phyloP scores from a whole-genome alignment of 2,888 invertebrate genomes.

The Nowickia ferox region DNA sequence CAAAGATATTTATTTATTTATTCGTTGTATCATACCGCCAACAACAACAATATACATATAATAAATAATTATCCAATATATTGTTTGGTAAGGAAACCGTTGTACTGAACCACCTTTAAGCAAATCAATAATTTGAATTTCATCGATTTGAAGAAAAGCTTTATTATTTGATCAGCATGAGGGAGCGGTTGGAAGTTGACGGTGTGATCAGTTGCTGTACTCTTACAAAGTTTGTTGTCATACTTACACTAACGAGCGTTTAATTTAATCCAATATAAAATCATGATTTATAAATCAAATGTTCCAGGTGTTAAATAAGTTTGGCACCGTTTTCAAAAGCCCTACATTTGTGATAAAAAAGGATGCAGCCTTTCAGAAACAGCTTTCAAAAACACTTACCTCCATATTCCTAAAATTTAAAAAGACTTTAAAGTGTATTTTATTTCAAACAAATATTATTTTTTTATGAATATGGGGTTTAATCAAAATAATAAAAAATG shows the following conservation, averaged over 20 bases:
- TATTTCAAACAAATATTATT: no score
- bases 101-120: constrained; percentile 34
- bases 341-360: background rate
- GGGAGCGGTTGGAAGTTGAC: background rate
- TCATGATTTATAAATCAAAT: constrained; percentile 48
- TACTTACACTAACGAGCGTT: constrained; percentile 31
- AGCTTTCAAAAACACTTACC: background rate
- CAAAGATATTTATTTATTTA: background rate
- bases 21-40: constrained; percentile 43
- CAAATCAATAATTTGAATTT: constrained; percentile 21
- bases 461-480: no score
- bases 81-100: constrained; percentile 49
- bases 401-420: no score
- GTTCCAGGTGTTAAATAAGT: background rate
- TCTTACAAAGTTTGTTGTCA: background rate
- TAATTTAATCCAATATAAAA: constrained; percentile 44
- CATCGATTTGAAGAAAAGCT: background rate
- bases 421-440: no score
- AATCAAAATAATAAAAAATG: no score
- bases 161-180: background rate
- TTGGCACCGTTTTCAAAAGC: background rate
- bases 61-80: constrained; percentile 52
- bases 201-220: constrained; percentile 9
- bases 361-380: background rate
- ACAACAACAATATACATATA: constrained; percentile 29